Evolutionary conservation across 1,140 invertebrate genomes (phyloP).

Genomic region (Apis mellifera): DNA sequence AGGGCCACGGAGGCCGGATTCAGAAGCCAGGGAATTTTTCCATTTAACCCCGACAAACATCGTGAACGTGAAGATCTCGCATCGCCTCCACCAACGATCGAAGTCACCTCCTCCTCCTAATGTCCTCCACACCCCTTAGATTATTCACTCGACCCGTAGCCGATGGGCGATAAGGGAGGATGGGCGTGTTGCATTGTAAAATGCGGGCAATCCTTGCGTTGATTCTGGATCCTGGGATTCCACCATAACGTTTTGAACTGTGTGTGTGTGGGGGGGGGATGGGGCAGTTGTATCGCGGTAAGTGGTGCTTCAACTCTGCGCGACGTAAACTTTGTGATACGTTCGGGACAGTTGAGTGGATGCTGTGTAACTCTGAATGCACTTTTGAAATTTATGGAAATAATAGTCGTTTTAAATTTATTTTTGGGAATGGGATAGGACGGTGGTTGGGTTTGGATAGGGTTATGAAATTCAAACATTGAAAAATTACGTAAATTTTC

Average conservation of each 20-base stretch:
- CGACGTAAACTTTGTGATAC: neutral
- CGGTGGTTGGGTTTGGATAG: too few relatives aligned
- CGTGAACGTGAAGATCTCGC: neutral
- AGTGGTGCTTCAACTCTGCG: too few relatives aligned
- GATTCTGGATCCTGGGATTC: neutral
- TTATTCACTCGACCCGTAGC: neutral
- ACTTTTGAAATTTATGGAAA: neutral
- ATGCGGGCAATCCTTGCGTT: neutral
- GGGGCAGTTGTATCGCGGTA: too few relatives aligned
- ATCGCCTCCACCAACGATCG: neutral
- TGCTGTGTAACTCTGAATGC: neutral
- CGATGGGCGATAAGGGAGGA: neutral
- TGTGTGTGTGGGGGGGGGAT: too few relatives aligned
- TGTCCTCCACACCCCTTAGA: neutral
- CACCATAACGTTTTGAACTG: neutral
- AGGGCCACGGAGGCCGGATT: neutral
- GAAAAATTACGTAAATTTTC: too few relatives aligned
- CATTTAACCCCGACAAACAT: neutral
- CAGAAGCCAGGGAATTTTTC: conserved; percentile 14
- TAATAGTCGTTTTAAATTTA: neutral
- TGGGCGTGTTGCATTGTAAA: neutral
- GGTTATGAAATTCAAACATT: too few relatives aligned
- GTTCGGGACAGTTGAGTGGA: neutral
- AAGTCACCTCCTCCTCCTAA: neutral
- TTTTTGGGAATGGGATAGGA: too few relatives aligned